Base-by-base conservation (phyloP, 2,888 invertebrate genomes). In the Myopa tessellatipennis region DNA sequence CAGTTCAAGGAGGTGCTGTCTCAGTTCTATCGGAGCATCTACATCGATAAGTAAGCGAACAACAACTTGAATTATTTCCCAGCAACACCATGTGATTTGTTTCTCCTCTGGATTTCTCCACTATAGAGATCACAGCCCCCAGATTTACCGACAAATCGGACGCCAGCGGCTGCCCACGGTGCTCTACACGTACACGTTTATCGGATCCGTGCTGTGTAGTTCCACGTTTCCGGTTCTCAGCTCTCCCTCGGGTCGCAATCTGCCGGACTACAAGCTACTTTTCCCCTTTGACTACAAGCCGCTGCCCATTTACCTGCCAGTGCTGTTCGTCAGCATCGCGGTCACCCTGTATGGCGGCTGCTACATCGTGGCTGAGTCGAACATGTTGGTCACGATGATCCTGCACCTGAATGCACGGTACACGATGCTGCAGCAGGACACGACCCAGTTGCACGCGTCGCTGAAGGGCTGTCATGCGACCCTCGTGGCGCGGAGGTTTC, bases 371-470 rank as follows among this genome's bases (percentile, higher is more conserved):
- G 86, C 84, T 4, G 86, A 87, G 34, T 80, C 86, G 0, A 87
- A 85, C 82, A 76, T 86, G 3, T 65, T 87, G 76, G 85, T 85
- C n/a, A 85, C 82, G 72, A 74, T 85, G n/a, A 84, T 87, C 74
- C 80, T 86, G 80, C 86, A 88, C 71, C 79, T 88, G 26, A 87
- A 87, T 80, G 84, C 82, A 1, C 83, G 86, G 1, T 88, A 86
- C 73, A 18, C 79, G 0, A 77, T 83, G 26, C 76, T 88, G 58
- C 81, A 83, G 0, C 74, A 80, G 16, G 86, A 88, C 45, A 77
- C 87, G 5, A 67, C 69, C 0, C 10, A 74, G 6, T 36, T 81
- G 16, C 77, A 80, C 1, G 36, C 45, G 0, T 38, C 77, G 1
- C 55, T 82, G 40, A 38, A 81, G 36, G 45, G 55, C 18, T 38